phyloP scores from a whole-genome alignment of 2,797 vertebrate species.

The Ctenochaetus hawaiiensis region DNA sequence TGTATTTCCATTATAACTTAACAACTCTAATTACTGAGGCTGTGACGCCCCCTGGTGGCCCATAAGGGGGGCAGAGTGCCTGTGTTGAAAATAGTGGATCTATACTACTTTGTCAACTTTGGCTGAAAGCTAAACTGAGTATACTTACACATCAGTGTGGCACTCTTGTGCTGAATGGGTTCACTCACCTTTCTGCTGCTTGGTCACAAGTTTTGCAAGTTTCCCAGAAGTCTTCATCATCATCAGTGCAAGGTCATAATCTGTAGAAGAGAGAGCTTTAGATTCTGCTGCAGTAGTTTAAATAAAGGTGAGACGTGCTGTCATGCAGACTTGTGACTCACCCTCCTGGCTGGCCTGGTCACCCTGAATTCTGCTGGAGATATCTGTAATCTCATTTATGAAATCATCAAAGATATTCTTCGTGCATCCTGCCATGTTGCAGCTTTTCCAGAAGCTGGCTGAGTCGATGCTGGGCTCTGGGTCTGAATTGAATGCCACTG shows the following conservation, averaged over 20 bases:
- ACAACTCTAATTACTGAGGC: too few species aligned
- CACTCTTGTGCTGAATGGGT: not conserved
- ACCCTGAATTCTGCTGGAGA: slow-evolving; percentile 75
- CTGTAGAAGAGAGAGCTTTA: slow-evolving; percentile 62
- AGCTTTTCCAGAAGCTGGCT: slow-evolving; percentile 80
- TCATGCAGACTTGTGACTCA: slow-evolving; percentile 46
- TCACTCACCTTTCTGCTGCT: slow-evolving; percentile 75
- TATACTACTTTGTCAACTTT: too few species aligned
- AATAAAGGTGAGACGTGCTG: not conserved
- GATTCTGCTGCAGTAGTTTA: not conserved
- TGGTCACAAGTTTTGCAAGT: slow-evolving; percentile 65
- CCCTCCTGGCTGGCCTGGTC: slow-evolving; percentile 79
- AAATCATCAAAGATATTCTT: slow-evolving; percentile 76
- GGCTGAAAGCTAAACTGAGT: too few species aligned
- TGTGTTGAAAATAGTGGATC: too few species aligned
- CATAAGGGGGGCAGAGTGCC: too few species aligned
- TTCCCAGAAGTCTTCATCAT: slow-evolving; percentile 80
- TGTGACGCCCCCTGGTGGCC: too few species aligned
- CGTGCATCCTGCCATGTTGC: slow-evolving; percentile 77
- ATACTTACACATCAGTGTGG: too few species aligned
- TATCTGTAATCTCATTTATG: slow-evolving; percentile 55
- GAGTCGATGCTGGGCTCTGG: slow-evolving; percentile 28
- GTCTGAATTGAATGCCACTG: fast-evolving
- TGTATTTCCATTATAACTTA: too few species aligned
- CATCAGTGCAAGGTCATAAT: slow-evolving; percentile 71